These are phyloP conservation scores for Nymphalis c-album DNA, from an alignment of 2,888 invertebrate species.

Conservation along the genomic window DNA sequence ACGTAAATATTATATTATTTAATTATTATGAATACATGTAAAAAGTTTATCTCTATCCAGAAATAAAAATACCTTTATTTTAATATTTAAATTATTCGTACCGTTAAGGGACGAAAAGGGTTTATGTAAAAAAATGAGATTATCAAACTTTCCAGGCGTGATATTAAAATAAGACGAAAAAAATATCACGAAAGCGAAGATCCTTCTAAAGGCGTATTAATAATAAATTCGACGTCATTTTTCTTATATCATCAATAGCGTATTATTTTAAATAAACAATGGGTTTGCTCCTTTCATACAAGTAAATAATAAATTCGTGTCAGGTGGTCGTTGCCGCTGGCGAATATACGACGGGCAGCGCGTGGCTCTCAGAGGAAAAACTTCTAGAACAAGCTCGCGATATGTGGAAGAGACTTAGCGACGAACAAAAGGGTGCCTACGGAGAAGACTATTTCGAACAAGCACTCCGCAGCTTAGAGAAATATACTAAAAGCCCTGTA, in stretches of 20 bases:
- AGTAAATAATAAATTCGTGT: conserved; percentile 22
- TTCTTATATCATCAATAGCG: neutral
- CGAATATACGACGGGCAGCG: conserved; percentile 90
- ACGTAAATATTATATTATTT: too few species aligned
- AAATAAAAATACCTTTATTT: too few species aligned
- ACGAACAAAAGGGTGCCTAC: conserved; percentile 88
- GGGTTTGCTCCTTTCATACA: conserved; percentile 11
- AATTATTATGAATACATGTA: too few species aligned
- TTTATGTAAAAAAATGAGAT: too few species aligned
- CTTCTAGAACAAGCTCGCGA: conserved; percentile 87
- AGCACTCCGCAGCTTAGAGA: conserved; percentile 89
- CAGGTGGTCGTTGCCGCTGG: conserved; percentile 91
- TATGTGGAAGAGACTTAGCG: conserved; percentile 92
- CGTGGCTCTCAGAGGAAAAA: conserved; percentile 87
- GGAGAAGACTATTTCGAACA: conserved; percentile 92
- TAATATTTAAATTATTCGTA: too few species aligned
- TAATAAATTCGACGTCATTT: neutral
- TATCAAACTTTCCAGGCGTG: too few species aligned
- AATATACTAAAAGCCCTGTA: conserved; percentile 87
- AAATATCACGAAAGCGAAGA: too few species aligned
- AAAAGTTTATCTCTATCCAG: too few species aligned
- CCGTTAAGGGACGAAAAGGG: too few species aligned
- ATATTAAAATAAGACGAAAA: too few species aligned
- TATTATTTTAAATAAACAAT: conserved; percentile 15
- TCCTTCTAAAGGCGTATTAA: neutral